A percentile compares a stretch with the other conserved stretches of the same genome.
These are phyloP conservation scores for Ammospiza maritima DNA, from an alignment of 2,797 vertebrate genomes.

Conservation along the genomic window DNA sequence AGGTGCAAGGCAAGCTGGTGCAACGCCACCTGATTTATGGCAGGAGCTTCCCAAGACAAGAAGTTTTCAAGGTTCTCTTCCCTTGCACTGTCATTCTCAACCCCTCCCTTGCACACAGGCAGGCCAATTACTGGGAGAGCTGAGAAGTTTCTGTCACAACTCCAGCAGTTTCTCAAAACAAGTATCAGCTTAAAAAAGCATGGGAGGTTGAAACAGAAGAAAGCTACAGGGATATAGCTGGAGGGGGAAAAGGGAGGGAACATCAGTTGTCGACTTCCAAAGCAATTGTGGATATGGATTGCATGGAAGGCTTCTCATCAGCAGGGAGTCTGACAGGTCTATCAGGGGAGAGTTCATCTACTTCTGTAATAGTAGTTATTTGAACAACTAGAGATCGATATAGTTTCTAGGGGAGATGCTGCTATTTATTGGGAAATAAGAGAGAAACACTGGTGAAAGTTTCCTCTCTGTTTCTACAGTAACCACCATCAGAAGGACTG, in stretches of 20 bases:
- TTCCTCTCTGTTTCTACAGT: slow-evolving; percentile 59
- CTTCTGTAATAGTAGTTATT: slow-evolving; percentile 64
- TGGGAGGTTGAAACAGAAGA: background rate
- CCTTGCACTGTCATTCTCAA: slow-evolving; percentile 30
- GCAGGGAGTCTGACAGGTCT: slow-evolving; percentile 63
- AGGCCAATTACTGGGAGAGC: slow-evolving; percentile 43
- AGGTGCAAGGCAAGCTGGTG: rapidly evolving
- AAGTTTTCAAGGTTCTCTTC: slow-evolving; percentile 7
- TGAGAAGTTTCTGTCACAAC: slow-evolving; percentile 60
- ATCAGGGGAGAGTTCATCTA: slow-evolving; percentile 61
- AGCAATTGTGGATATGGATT: slow-evolving; percentile 57
- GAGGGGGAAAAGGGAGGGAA: background rate
- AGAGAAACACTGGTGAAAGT: slow-evolving; percentile 40
- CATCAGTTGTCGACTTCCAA: slow-evolving; percentile 19
- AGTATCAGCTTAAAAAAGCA: slow-evolving; percentile 48
- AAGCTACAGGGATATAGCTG: slow-evolving; percentile 37
- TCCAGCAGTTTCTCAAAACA: slow-evolving; percentile 53
- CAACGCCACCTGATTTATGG: background rate
- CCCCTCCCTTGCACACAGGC: background rate
- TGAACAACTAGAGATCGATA: slow-evolving; percentile 63
- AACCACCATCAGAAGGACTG: background rate
- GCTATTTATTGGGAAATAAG: slow-evolving; percentile 66
- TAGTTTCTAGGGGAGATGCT: slow-evolving; percentile 53
- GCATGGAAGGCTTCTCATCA: slow-evolving; percentile 57
- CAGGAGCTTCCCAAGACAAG: background rate